A percentile compares a stretch with the other conserved stretches of the same genome.
phyloP scores from a whole-genome alignment of 2,113 vertebrate genomes.

The Tachysurus fulvidraco region DNA sequence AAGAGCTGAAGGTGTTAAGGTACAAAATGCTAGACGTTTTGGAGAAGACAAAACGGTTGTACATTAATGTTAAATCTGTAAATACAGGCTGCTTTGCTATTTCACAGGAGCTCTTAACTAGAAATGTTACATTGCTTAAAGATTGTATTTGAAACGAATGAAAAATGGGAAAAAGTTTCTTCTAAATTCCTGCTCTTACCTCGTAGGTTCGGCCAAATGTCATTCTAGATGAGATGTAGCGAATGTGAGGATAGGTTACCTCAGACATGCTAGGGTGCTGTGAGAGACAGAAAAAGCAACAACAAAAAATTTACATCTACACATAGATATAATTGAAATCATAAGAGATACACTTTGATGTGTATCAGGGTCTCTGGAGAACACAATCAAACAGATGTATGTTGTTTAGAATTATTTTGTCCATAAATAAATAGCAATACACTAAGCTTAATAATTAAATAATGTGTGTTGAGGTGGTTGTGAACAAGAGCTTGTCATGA shows the following conservation, averaged over 20 bases:
- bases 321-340: background rate
- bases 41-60: background rate
- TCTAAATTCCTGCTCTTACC: constrained; percentile 65
- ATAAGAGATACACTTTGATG: background rate
- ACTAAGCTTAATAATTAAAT: constrained; percentile 65
- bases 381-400: background rate
- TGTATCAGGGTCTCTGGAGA: background rate
- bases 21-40: background rate
- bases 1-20: background rate
- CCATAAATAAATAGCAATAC: constrained; percentile 59
- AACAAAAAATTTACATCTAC: background rate
- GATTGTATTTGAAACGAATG: background rate
- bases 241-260: constrained; percentile 94
- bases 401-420: background rate
- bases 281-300: constrained; percentile 32
- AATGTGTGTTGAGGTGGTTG: constrained; percentile 49
- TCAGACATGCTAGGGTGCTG: constrained; percentile 80
- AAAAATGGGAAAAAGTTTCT: background rate
- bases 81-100: background rate
- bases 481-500: constrained; percentile 36
- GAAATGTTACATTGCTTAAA: background rate
- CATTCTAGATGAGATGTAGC: constrained; percentile 99
- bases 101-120: background rate
- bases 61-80: background rate
- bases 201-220: constrained; percentile 92